Base-by-base conservation (phyloP, 2,888 invertebrate genomes). In the Sphecodes monilicornis region DNA sequence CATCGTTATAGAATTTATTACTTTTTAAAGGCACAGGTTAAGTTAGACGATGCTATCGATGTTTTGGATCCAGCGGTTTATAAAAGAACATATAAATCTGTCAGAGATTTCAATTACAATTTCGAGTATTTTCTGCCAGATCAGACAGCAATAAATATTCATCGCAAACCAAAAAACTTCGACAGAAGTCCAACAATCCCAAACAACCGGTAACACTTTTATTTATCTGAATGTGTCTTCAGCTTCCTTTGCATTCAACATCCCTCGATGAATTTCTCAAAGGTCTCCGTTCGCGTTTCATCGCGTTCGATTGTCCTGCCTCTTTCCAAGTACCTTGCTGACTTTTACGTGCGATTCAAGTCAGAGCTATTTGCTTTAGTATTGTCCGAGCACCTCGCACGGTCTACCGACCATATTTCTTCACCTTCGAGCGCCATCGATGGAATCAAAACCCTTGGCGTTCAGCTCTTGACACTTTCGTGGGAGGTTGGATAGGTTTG, bases 391-490 rank as follows among this genome's bases (percentile, higher is more conserved):
- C 11, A 66, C 26, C 32, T 18, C 26, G 18, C 32, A n/a, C 26
- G 11, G 10, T 64, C 39, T 26, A 8, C 29, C 68, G 41, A 29
- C 29, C 66, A 41, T 18, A 43, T 41, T 50, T 66, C 64, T 64
- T 32, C 39, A 36, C 43, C 41, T 72, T 68, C 69, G 80, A 73
- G 57, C n/a, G n/a, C 66, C 43, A 36, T 68, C 36, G 57, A 57
- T 29, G 41, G 68, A 54, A 68, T 79, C 66, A 46, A 79, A 73
- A 57, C 72, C 68, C 26, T 18, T 32, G 29, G 16, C 11, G n/a
- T 54, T 54, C 54, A 11, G 11, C 54, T n/a, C 3, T 2, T 11
- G n/a, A 54, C 54, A n/a, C n/a, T n/a, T n/a, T 54, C 54, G 10
- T n/a, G n/a, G 54, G 3, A n/a, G 11, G 8, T n/a, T 18, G 2